Conservation (phyloP, 2,888 invertebrate genomes). For the Andrena praecox region DNA sequence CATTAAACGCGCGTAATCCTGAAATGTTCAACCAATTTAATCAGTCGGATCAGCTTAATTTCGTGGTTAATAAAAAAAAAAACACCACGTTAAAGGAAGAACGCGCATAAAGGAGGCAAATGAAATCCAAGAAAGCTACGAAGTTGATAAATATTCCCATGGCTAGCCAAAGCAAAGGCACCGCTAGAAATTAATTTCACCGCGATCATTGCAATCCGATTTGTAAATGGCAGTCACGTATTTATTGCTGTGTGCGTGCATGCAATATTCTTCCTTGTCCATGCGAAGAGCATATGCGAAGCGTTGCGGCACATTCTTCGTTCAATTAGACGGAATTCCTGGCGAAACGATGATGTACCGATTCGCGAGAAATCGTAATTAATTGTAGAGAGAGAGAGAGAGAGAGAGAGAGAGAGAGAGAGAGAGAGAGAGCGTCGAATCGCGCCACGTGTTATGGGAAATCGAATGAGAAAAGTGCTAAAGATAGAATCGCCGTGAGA, state of each 20-base stretch:
- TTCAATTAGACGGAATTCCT: not conserved
- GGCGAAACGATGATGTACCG: not conserved
- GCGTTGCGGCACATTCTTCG: conserved; percentile 12
- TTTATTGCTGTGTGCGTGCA: conserved; percentile 8
- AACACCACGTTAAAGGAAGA: too few relatives aligned
- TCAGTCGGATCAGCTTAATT: too few relatives aligned
- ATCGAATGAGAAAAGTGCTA: not conserved
- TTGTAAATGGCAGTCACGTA: conserved; percentile 41
- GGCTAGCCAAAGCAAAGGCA: conserved; percentile 5
- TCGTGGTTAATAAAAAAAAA: too few relatives aligned
- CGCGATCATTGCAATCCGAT: conserved; percentile 30
- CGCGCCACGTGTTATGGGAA: not conserved
- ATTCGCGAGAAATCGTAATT: conserved; percentile 10
- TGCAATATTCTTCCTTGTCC: not conserved
- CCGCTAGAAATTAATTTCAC: conserved; percentile 37
- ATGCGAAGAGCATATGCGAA: not conserved
- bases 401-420: not conserved
- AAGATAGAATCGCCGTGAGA: conserved; percentile 13
- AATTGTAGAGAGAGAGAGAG: not conserved
- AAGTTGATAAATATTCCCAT: conserved; percentile 27
- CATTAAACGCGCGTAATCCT: too few relatives aligned
- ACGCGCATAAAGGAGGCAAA: too few relatives aligned
- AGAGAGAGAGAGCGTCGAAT: not conserved
- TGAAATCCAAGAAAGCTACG: not conserved
- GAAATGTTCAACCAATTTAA: too few relatives aligned